Percentiles rank a stretch among this genome's conserved stretches.
These are phyloP conservation scores for Antheraea pernyi DNA, from an alignment of 1,140 invertebrate genomes.

Conservation along the genomic window DNA sequence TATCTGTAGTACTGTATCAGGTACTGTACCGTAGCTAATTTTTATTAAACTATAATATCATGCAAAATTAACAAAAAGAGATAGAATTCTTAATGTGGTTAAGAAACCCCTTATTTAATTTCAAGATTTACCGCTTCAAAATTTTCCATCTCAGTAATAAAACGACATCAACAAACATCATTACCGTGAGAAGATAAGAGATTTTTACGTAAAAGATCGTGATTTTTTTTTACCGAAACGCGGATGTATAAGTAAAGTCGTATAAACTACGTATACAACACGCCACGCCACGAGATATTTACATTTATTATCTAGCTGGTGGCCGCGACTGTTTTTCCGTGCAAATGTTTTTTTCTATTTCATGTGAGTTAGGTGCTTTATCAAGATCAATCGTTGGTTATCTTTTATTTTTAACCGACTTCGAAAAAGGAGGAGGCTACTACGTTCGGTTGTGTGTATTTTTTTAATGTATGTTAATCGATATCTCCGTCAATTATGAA, in stretches of 20 bases:
- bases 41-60: not conserved
- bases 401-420: too few relatives aligned
- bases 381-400: too few relatives aligned
- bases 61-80: not conserved
- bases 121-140: slow-evolving; percentile 1
- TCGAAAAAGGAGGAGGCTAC: too few relatives aligned
- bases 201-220: slow-evolving; percentile 5
- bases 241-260: slow-evolving; percentile 2
- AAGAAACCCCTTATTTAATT: not conserved
- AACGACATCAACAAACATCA: slow-evolving; percentile 8
- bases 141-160: slow-evolving; percentile 1
- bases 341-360: too few relatives aligned
- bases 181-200: slow-evolving; percentile 14
- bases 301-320: not conserved
- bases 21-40: too few relatives aligned
- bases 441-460: too few relatives aligned
- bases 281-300: not conserved
- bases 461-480: too few relatives aligned
- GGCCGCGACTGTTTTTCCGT: too few relatives aligned
- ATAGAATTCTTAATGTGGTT: too few relatives aligned
- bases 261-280: not conserved
- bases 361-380: too few relatives aligned
- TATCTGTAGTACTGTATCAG: too few relatives aligned
- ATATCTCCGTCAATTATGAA: too few relatives aligned
- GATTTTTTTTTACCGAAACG: not conserved